phyloP scores from a whole-genome alignment of 1,140 invertebrate species.

The Zophobas morio region DNA sequence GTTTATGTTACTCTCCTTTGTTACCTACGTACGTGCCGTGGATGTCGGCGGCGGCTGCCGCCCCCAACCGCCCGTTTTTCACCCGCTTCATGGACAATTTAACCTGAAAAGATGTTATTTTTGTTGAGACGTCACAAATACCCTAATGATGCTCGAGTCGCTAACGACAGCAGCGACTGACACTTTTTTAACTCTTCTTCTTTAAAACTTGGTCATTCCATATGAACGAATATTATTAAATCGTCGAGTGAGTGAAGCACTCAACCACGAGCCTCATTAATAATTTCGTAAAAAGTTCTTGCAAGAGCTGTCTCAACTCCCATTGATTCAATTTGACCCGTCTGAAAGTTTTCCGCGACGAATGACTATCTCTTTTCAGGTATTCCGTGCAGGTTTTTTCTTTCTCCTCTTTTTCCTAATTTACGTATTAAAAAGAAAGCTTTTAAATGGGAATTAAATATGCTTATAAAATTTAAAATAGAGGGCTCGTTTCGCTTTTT shows the following conservation, averaged over 20 bases:
- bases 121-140: too few species aligned
- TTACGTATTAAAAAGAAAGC: conserved; percentile 37
- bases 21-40: not conserved
- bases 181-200: not conserved
- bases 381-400: conserved; percentile 25
- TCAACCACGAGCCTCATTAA: conserved; percentile 17
- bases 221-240: conserved; percentile 18
- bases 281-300: conserved; percentile 19
- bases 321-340: conserved; percentile 34
- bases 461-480: conserved; percentile 30
- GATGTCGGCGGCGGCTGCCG: not conserved
- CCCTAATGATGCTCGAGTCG: too few species aligned
- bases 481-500: conserved; percentile 1
- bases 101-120: too few species aligned
- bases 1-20: conserved; percentile 33
- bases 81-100: too few species aligned
- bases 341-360: conserved; percentile 27
- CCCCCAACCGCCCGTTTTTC: not conserved
- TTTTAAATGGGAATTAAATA: conserved; percentile 36
- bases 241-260: conserved; percentile 11
- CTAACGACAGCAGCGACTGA: not conserved
- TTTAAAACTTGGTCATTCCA: not conserved
- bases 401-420: conserved; percentile 1
- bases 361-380: conserved; percentile 21
- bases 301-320: conserved; percentile 28